Evolutionary conservation across 2,888 invertebrate species (phyloP).

Genomic region (Cerastis leucographa): DNA sequence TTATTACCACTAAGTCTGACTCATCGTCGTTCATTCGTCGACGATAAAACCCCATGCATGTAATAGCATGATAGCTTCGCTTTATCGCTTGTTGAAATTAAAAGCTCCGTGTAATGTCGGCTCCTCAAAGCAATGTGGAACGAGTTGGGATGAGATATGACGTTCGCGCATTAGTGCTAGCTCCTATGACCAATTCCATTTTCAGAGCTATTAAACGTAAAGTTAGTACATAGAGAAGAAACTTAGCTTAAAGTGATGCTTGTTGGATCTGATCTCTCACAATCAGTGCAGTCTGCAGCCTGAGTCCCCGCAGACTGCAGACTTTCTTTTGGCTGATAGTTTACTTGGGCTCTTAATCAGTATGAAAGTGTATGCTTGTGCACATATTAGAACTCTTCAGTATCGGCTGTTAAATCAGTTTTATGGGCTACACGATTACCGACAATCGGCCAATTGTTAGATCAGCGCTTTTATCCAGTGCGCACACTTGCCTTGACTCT

Average conservation of each 20-base stretch:
- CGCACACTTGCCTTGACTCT: background rate
- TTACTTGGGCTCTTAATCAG: background rate
- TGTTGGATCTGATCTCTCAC: background rate
- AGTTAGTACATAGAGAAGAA: background rate
- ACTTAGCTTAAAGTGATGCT: background rate
- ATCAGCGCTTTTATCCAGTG: background rate
- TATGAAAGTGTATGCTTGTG: background rate
- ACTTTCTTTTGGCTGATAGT: background rate
- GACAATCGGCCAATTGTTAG: background rate
- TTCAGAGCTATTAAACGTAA: background rate
- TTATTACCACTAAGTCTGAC: slow-evolving; percentile 32
- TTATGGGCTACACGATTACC: background rate
- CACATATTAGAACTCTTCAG: background rate
- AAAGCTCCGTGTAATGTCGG: slow-evolving; percentile 19
- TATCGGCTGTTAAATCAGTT: background rate
- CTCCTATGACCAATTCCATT: background rate
- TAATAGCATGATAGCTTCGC: slow-evolving; percentile 3
- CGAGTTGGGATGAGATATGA: slow-evolving; percentile 9
- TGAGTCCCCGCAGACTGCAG: background rate
- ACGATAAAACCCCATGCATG: background rate
- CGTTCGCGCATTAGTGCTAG: background rate
- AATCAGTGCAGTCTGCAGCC: slow-evolving; percentile 1
- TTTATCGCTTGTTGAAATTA: slow-evolving; percentile 15
- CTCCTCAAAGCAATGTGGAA: background rate
- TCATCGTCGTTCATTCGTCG: slow-evolving; percentile 19